Base-by-base conservation (phyloP, 2,113 vertebrate genomes). In the Seriola dumerili region DNA sequence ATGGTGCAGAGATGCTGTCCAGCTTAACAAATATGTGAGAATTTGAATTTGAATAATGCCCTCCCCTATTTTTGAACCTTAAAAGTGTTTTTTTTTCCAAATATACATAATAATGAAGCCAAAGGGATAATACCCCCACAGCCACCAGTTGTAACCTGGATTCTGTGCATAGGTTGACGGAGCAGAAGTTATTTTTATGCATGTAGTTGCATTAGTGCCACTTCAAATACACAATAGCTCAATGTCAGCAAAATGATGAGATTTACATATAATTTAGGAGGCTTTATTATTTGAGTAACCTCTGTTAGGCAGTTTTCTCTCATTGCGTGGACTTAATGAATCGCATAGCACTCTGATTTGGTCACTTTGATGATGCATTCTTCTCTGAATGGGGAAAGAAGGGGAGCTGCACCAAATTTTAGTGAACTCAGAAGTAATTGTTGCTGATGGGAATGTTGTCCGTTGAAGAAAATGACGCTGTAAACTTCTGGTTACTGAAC, bases 211-310 rank as follows among this genome's bases (percentile, higher is more conserved):
- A 58, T 76, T 23, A 76, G 72, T 3, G 11, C 42, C 75, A 82
- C 38, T 81, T 32, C n/a, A 67, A 65, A 74, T 34, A 16, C n/a
- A 67, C n/a, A 54, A 55, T 64, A 66, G 46, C 42, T 85, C 78
- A 71, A 71, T 17, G 58, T 86, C 79, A 86, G 84, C 62, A 57
- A 76, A 76, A 71, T 12, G 17, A 85, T 38, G 14, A 80, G 64
- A 81, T 86, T 82, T 80, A 44, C 64, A 76, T 84, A 5, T 46
- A 0, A 5, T 78, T 72, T 23, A n/a, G n/a, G 21, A 57, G 42
- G 46, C 32, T 83, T 78, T 80, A 0, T 17, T 62, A 0, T 64
- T 57, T 21, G 50, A 74, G 23, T 8, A n/a, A 50, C 40, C n/a
- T 25, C 48, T 59, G 19, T 66, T 40, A 0, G 11, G 50, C 34